phyloP scores from a whole-genome alignment of 2,888 invertebrate species.

The Rhagium mordax region DNA sequence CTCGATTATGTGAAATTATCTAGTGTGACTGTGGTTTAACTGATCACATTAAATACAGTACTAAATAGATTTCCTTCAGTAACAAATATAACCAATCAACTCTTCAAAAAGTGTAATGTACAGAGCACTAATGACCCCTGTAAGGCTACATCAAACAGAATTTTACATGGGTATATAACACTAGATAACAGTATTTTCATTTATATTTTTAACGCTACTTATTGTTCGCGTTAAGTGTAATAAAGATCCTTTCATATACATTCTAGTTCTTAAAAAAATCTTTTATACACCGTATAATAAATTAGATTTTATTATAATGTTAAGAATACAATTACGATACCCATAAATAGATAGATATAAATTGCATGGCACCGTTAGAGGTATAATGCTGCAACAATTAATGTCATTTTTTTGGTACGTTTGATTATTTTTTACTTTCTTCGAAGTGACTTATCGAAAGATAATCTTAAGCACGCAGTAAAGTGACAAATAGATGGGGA shows the following conservation, averaged over 20 bases:
- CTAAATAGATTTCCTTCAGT: background rate
- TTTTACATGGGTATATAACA: conserved; percentile 1
- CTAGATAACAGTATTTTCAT: conserved; percentile 25
- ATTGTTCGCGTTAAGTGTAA: conserved; percentile 33
- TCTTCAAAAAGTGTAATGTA: background rate
- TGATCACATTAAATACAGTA: background rate
- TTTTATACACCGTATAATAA: conserved; percentile 36
- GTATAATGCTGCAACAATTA: conserved; percentile 44
- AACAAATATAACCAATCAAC: background rate
- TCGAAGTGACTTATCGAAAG: conserved; percentile 46
- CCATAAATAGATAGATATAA: conserved; percentile 47
- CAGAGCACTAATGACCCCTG: background rate
- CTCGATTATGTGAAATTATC: too few species aligned
- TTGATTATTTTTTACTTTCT: conserved; percentile 40
- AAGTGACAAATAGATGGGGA: conserved; percentile 62
- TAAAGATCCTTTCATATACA: conserved; percentile 34
- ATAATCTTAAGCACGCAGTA: conserved; percentile 59
- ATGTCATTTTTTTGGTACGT: conserved; percentile 42
- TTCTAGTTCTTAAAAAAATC: conserved; percentile 37
- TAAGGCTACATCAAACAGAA: background rate
- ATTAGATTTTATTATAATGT: conserved; percentile 43
- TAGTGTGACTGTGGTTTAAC: background rate
- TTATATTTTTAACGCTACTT: conserved; percentile 24
- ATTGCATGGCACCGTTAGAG: conserved; percentile 43
- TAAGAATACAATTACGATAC: conserved; percentile 43